Evolutionary conservation across 2,888 invertebrate species (phyloP).

Genomic region (Plutella xylostella): DNA sequence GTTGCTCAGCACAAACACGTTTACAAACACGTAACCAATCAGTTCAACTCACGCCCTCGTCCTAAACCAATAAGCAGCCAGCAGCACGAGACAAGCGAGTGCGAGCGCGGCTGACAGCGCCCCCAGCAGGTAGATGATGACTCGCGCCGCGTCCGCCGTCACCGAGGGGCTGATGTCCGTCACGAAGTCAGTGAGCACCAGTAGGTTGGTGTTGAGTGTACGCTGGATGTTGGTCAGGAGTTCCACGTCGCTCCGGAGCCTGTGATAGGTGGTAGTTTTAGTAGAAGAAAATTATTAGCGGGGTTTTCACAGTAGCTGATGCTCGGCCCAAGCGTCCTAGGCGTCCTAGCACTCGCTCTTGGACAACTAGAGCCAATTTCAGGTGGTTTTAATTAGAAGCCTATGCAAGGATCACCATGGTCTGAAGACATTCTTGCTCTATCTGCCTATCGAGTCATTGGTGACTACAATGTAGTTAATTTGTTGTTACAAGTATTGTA

Average conservation of each 20-base stretch:
- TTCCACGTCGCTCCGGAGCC: slow-evolving; percentile 53
- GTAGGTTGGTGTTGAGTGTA: slow-evolving; percentile 33
- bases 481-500: too few relatives aligned
- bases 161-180: slow-evolving; percentile 35
- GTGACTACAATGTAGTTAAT: too few relatives aligned
- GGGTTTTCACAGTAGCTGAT: too few relatives aligned
- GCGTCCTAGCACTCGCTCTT: too few relatives aligned
- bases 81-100: slow-evolving; percentile 50
- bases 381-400: too few relatives aligned
- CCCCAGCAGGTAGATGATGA: slow-evolving; percentile 64
- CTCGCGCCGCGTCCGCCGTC: slow-evolving; percentile 33
- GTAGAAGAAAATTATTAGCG: too few relatives aligned
- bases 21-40: not conserved
- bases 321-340: too few relatives aligned
- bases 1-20: not conserved
- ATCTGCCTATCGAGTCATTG: too few relatives aligned
- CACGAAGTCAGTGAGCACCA: slow-evolving; percentile 58
- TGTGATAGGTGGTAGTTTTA: slow-evolving; percentile 19
- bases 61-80: slow-evolving; percentile 65
- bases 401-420: too few relatives aligned
- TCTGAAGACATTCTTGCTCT: too few relatives aligned
- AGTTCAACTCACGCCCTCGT: slow-evolving; percentile 65
- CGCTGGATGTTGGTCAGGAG: slow-evolving; percentile 49
- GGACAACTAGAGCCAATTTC: too few relatives aligned
- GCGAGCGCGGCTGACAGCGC: slow-evolving; percentile 64